A percentile compares a stretch with the other conserved stretches of the same genome.
phyloP scores from a whole-genome alignment of 35 echinoderm and acorn worm genomes.

The Eucidaris tribuloides region DNA sequence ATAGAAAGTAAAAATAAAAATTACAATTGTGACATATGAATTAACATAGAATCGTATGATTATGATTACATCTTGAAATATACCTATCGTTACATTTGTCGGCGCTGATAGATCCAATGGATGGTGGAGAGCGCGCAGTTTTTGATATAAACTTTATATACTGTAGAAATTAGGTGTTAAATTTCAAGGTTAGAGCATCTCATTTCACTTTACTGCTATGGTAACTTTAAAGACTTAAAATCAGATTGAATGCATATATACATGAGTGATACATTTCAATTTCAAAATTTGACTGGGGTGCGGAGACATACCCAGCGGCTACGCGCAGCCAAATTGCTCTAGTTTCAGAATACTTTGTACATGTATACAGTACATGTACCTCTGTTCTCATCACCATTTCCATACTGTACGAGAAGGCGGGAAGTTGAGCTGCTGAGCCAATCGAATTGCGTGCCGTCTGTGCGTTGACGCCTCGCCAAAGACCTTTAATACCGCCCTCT shows the following conservation, averaged over 20 bases:
- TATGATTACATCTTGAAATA: background rate
- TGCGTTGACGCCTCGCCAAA: conserved; percentile 86
- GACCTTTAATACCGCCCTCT: conserved; percentile 59
- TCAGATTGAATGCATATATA: background rate
- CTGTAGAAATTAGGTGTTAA: too few species aligned
- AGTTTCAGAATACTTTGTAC: background rate
- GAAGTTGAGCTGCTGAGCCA: conserved; percentile 85
- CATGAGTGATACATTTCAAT: background rate
- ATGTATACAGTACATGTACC: conserved; percentile 19
- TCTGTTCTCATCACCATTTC: conserved; percentile 62
- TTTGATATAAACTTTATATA: too few species aligned
- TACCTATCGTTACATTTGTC: too few species aligned
- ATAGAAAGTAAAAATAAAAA: conserved; percentile 17
- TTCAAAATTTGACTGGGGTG: background rate
- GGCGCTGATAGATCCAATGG: too few species aligned
- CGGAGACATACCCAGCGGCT: background rate
- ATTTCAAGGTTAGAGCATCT: background rate
- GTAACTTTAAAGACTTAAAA: background rate
- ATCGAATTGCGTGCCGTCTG: conserved; percentile 65
- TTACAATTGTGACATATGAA: background rate
- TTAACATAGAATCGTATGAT: background rate
- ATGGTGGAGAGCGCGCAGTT: too few species aligned
- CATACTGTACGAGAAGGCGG: conserved; percentile 73
- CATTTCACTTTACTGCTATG: background rate
- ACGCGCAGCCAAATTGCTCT: background rate